A percentile compares a stretch with the other conserved stretches of the same genome.
These are phyloP conservation scores for Sebastes miniatus DNA, from an alignment of 2,797 vertebrate species.

Conservation along the genomic window DNA sequence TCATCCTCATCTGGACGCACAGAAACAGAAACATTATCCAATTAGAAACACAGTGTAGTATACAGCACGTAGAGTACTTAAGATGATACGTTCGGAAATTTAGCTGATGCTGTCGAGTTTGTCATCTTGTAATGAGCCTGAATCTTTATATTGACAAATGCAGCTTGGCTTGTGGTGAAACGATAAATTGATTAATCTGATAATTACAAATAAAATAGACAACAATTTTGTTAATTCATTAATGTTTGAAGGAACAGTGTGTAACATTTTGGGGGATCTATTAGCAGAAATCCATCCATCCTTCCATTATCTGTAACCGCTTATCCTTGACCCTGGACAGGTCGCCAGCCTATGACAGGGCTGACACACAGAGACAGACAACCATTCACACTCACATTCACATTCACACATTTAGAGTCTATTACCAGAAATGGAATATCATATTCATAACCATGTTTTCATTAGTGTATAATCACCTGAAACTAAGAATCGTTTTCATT, in stretches of 20 bases:
- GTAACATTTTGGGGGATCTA: background rate
- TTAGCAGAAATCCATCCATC: background rate
- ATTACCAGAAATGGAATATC: background rate
- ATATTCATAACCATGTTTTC: background rate
- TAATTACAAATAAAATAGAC: background rate
- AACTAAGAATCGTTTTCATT: no score
- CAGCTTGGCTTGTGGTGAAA: background rate
- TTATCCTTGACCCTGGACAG: no score
- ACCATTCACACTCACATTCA: no score
- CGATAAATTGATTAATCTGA: background rate
- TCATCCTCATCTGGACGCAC: constrained; percentile 87
- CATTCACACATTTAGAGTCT: no score
- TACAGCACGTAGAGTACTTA: background rate
- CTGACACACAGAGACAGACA: no score
- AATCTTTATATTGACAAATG: background rate
- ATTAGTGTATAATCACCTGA: no score
- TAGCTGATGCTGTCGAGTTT: background rate
- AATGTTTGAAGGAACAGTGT: background rate
- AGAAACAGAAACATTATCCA: constrained; percentile 28
- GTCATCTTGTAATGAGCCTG: background rate
- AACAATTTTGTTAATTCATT: background rate
- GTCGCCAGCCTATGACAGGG: no score
- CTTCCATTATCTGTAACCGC: no score
- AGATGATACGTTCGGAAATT: background rate
- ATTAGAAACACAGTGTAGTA: background rate